Evolutionary conservation across 2,113 vertebrate species (phyloP).

Genomic region (Ranitomeya imitator): DNA sequence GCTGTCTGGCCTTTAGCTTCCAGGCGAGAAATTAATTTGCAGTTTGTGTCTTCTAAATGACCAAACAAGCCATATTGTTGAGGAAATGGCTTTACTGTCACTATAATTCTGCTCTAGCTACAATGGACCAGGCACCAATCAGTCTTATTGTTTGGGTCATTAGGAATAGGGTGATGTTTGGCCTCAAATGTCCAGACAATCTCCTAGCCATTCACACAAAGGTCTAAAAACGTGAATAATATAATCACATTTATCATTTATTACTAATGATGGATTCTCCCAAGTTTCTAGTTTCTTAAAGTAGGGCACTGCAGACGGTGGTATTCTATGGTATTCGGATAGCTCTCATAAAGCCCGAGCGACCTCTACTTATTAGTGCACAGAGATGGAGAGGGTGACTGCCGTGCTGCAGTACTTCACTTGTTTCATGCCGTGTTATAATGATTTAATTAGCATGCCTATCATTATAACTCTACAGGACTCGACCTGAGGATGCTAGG

Average conservation of each 20-base stretch:
- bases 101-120: background rate
- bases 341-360: background rate
- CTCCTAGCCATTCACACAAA: background rate
- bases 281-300: background rate
- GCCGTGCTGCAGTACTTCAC: background rate
- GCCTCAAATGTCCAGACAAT: no score
- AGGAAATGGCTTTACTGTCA: background rate
- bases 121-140: background rate
- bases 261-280: background rate
- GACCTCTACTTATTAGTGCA: background rate
- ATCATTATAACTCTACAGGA: constrained; percentile 7
- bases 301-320: background rate
- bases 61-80: background rate
- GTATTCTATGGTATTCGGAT: background rate
- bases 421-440: background rate
- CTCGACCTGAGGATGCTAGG: background rate
- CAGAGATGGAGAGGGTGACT: background rate
- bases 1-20: constrained; percentile 7
- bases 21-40: background rate
- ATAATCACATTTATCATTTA: background rate
- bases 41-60: background rate
- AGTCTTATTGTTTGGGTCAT: background rate
- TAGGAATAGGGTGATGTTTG: background rate
- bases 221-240: no score
- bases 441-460: background rate